These are phyloP conservation scores for Campoplex capitator DNA, from an alignment of 2,888 invertebrate genomes.

Conservation along the genomic window DNA sequence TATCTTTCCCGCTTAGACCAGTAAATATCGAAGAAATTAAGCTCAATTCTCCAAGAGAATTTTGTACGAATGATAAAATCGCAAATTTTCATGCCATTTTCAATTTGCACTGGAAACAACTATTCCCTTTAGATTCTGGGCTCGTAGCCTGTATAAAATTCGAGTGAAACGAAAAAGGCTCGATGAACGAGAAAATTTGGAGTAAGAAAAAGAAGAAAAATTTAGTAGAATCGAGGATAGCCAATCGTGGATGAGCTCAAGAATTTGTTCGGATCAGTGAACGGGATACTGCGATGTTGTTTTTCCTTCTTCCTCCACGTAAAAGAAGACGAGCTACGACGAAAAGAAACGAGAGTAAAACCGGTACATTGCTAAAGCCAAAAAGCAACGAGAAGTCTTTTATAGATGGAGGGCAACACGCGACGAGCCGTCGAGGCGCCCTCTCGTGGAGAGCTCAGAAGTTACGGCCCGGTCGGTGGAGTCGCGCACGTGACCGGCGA, in stretches of 20 bases:
- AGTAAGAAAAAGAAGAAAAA: not conserved
- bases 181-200: slow-evolving; percentile 33
- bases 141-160: slow-evolving; percentile 1
- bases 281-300: slow-evolving; percentile 26
- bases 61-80: not conserved
- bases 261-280: slow-evolving; percentile 57
- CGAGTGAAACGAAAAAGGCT: not conserved
- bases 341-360: slow-evolving; percentile 32
- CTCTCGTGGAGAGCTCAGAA: slow-evolving; percentile 69
- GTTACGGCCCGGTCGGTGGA: slow-evolving; percentile 64
- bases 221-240: slow-evolving; percentile 24
- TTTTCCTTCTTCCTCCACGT: slow-evolving; percentile 13
- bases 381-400: slow-evolving; percentile 56
- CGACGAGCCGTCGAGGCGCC: slow-evolving; percentile 56
- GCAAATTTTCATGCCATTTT: not conserved
- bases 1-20: not conserved
- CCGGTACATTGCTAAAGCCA: slow-evolving; percentile 44
- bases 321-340: not conserved
- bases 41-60: not conserved
- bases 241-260: slow-evolving; percentile 51
- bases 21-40: not conserved
- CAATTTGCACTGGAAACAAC: not conserved
- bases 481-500: slow-evolving; percentile 78
- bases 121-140: not conserved
- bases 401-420: slow-evolving; percentile 49